These are phyloP conservation scores for Aricia agestis DNA, from an alignment of 1,140 invertebrate genomes.

Conservation along the genomic window DNA sequence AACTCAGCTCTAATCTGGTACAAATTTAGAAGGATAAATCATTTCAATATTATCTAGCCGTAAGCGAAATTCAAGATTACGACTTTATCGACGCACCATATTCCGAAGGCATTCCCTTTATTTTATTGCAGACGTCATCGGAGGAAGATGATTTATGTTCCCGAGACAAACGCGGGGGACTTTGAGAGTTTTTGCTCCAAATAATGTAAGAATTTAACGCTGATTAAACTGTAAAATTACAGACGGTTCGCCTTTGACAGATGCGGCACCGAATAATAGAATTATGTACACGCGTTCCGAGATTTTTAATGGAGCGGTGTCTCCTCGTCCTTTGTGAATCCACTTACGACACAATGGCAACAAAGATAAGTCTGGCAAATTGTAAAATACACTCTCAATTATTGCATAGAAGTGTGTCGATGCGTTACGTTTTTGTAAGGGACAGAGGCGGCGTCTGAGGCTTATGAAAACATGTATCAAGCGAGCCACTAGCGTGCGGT, in stretches of 20 bases:
- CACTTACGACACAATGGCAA: constrained; percentile 68
- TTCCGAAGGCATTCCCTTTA: constrained; percentile 38
- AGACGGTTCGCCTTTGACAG: constrained; percentile 61
- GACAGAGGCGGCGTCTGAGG: constrained; percentile 57
- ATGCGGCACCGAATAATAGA: constrained; percentile 68
- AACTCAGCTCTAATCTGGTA: background rate
- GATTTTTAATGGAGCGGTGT: constrained; percentile 49
- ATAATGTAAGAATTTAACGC: constrained; percentile 70
- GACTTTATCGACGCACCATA: constrained; percentile 36
- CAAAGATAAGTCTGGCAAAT: constrained; percentile 71
- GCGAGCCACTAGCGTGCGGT: constrained; percentile 30
- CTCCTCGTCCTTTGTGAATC: constrained; percentile 57
- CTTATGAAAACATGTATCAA: constrained; percentile 64
- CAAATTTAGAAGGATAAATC: constrained; percentile 1
- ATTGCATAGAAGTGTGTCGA: constrained; percentile 59
- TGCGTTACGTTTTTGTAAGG: constrained; percentile 53
- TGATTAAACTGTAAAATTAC: constrained; percentile 76
- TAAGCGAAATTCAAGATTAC: constrained; percentile 30
- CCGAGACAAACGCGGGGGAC: constrained; percentile 43
- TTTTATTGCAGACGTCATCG: constrained; percentile 58
- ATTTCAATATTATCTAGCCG: constrained; percentile 21
- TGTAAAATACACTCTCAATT: constrained; percentile 74
- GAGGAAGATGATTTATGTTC: constrained; percentile 63
- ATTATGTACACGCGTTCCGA: constrained; percentile 58
- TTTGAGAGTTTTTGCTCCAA: constrained; percentile 58